Conservation (phyloP, 2,113 vertebrate species). For the Brachyhypopomus occidentalis region DNA sequence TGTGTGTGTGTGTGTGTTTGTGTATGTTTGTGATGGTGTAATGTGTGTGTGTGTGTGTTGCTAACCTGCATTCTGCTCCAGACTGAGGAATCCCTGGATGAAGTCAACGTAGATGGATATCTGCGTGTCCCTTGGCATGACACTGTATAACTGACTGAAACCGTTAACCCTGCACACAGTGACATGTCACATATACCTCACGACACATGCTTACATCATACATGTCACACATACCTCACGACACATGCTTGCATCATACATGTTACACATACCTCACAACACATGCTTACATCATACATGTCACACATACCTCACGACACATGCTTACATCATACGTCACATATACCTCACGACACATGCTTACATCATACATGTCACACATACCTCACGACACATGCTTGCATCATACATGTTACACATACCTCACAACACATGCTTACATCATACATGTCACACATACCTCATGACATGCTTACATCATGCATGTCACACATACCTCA, state of each 20-base stretch:
- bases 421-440: no score
- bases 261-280: background rate
- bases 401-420: no score
- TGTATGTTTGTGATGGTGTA: constrained; percentile 2
- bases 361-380: no score
- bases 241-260: no score
- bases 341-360: no score
- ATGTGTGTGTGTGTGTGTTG: background rate
- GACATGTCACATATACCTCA: background rate
- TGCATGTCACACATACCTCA: no score
- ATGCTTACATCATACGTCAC: no score
- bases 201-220: background rate
- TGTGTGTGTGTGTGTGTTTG: background rate
- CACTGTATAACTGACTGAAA: constrained; percentile 51
- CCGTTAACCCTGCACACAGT: constrained; percentile 55
- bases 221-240: no score
- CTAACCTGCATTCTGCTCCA: constrained; percentile 62
- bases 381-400: no score
- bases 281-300: background rate
- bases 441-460: no score
- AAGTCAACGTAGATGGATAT: constrained; percentile 60
- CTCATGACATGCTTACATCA: no score
- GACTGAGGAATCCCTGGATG: constrained; percentile 63
- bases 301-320: background rate
- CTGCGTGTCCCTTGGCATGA: constrained; percentile 44